Conservation (phyloP, 2,888 invertebrate species). For the Lypha dubia region DNA sequence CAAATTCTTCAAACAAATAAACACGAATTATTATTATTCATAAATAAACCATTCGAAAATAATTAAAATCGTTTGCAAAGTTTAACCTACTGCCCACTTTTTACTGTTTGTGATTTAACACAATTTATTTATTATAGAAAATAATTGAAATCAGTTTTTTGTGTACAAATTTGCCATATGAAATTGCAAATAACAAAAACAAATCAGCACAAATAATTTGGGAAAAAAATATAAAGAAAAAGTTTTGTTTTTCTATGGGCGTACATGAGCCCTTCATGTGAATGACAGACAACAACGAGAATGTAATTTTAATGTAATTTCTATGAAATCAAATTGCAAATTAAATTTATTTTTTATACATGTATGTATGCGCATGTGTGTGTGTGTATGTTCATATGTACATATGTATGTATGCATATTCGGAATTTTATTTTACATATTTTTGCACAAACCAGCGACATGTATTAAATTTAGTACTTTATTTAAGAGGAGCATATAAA, state of each 20-base stretch:
- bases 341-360: constrained; percentile 34
- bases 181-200: constrained; percentile 3
- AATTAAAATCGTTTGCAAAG: constrained; percentile 30
- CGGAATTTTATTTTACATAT: too few relatives aligned
- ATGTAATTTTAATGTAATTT: constrained; percentile 50
- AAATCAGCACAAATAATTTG: not conserved
- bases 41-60: constrained; percentile 21
- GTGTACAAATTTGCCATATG: constrained; percentile 22
- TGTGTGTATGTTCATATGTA: too few relatives aligned
- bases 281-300: constrained; percentile 35
- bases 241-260: too few relatives aligned
- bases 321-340: constrained; percentile 49
- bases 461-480: constrained; percentile 29
- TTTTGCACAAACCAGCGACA: not conserved
- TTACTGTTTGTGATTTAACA: not conserved
- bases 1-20: constrained; percentile 11
- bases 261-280: not conserved
- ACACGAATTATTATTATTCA: constrained; percentile 13
- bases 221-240: too few relatives aligned
- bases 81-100: not conserved
- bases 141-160: constrained; percentile 40
- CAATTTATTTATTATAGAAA: constrained; percentile 29
- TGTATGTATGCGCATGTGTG: not conserved
- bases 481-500: constrained; percentile 10
- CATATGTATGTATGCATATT: not conserved